Base-by-base conservation (phyloP, 2,888 invertebrate genomes). In the Drosophila melanosoma region DNA sequence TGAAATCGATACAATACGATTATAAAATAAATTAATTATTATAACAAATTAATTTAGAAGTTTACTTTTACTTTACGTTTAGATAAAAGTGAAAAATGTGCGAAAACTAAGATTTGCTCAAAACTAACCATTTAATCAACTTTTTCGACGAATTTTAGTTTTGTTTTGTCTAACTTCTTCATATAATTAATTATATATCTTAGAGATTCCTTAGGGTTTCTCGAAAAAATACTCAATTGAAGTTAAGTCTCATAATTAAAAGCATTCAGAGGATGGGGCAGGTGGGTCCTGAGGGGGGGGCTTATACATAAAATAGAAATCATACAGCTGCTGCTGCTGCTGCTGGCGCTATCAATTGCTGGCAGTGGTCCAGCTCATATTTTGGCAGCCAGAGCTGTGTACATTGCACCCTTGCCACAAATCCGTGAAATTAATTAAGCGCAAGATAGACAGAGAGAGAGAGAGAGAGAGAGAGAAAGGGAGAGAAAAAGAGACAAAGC, bases 391-490 rank as follows among this genome's bases (percentile, higher is more conserved):
- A 35, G 51, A 36, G 26, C n/a, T n/a, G 15, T 36, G n/a, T 36
- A 56, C 56, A 26, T 29, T n/a, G 20, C 58, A 42, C 58, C 17
- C 10, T 45, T 58, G 58, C 36, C n/a, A 29, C 40, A 58, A 62
- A 38, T 64, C 71, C 76, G 83, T 75, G 75, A 90, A 90, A 90
- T 90, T 90, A 90, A 90, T 90, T 90, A 90, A 90, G 82, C 75
- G 79, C 81, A 68, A 76, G 66, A 79, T 63, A 74, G 65, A 62
- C n/a, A 32, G n/a, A 20, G 3, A 53, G 17, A 26, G 11, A 53
- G 12, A 29, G 17, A 4, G 20, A 20, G 32, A 33, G 12, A 23
- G 15, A 26, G n/a, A 32, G 32, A 49, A 15, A 32, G 29, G 40
- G 59, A 32, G n/a, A 58, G 7, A 29, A 15, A 32, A 23, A 45